Evolutionary conservation across 2,113 vertebrate species (phyloP).

Genomic region (Rhea americana): DNA sequence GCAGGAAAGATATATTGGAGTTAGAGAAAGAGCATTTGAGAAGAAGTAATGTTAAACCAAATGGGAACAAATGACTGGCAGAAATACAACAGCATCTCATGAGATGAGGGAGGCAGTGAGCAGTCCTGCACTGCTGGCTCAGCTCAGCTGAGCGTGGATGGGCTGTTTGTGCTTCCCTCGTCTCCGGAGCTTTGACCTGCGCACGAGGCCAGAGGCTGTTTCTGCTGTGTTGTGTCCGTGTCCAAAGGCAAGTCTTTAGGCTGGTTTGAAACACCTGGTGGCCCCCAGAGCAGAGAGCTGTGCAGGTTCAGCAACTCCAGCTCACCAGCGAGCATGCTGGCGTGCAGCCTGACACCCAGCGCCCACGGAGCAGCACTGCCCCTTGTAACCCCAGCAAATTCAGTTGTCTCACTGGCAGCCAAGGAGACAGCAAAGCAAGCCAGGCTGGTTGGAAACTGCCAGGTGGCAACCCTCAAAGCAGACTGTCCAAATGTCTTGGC

Average conservation of each 20-base stretch:
- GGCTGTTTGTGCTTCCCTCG: background rate
- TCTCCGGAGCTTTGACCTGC: background rate
- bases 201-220: fast-evolving
- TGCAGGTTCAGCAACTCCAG: background rate
- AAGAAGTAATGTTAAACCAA: background rate
- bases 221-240: background rate
- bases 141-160: fast-evolving
- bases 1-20: background rate
- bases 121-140: background rate
- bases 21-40: background rate
- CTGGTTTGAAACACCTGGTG: background rate
- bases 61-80: background rate
- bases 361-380: background rate
- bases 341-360: too few species aligned
- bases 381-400: background rate
- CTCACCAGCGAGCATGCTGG: background rate
- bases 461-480: background rate
- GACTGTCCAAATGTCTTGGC: fast-evolving
- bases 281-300: fast-evolving
- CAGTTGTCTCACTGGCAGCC: background rate
- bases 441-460: background rate
- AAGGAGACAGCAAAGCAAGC: background rate
- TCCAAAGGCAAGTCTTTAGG: background rate
- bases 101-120: background rate
- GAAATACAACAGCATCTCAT: background rate